These are phyloP conservation scores for Chironomus tepperi DNA, from an alignment of 1,140 invertebrate species.

Conservation along the genomic window DNA sequence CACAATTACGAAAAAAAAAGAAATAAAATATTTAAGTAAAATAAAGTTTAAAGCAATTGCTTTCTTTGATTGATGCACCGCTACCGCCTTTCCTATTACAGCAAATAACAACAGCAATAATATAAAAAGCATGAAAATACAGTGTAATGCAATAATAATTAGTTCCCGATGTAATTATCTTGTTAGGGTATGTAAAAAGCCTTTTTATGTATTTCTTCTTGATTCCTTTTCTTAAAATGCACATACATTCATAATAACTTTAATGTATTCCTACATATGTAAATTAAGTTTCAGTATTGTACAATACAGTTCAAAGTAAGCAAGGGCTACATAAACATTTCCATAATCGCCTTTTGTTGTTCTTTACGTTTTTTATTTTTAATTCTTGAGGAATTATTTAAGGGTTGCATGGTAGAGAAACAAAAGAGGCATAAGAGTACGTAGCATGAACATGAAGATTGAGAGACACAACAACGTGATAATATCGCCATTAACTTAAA, in stretches of 20 bases:
- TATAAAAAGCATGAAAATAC: background rate
- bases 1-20: background rate
- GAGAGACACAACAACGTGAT: background rate
- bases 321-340: background rate
- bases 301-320: background rate
- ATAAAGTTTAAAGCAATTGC: background rate
- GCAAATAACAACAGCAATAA: no score
- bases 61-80: no score
- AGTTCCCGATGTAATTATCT: conserved; percentile 12
- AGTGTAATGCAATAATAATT: conserved; percentile 15
- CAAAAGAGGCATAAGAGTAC: no score
- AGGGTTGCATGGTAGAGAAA: no score
- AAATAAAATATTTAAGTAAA: background rate
- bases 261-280: conserved; percentile 6
- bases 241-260: background rate
- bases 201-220: background rate
- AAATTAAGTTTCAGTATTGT: background rate
- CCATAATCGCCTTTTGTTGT: background rate
- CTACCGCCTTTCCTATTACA: no score
- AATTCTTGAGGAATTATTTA: no score
- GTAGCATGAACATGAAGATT: background rate
- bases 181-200: background rate
- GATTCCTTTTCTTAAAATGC: background rate
- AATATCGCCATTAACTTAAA: conserved; percentile 13
- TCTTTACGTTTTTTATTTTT: background rate